Base-by-base conservation (phyloP, 2,888 invertebrate species). In the Ornithoptera alexandrae region DNA sequence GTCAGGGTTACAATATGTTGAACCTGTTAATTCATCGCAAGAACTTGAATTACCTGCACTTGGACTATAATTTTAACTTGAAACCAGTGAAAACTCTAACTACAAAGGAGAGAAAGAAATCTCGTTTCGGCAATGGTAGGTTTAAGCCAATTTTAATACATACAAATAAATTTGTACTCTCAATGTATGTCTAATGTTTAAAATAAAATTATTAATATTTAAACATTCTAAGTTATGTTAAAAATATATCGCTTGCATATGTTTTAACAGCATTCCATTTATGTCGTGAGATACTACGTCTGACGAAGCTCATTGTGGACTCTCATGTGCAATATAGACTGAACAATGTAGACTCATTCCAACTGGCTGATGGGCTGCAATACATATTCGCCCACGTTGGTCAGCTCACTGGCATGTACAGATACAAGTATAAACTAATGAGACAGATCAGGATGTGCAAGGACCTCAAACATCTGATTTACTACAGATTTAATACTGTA, bases 331-430 rank as follows among this genome's bases (percentile, higher is more conserved):
- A 99, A 86, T 99, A 99, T 87, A 95, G 99, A 20, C 93, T 99
- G 73, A 99, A 99, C 91, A 99, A 99, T 83, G 99, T 99, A 12
- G 99, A 99, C 87, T 99, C 99, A 1, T 99, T 99, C 90, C 98
- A 99, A 94, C 92, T 99, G 76, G 96, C 99, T 8, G 99, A 99
- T 86, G 99, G 99, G 15, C 91, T 99, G 57, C 99, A 99, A 88
- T 99, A 99, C 87, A 98, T 99, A 73, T 99, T 99, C 87, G 98
- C 99, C 0, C 99, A 99, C 83, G 99, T 99, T 12, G 99, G 99
- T 0, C 99, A 99, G 86, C 93, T 99, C 71, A 99, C 99, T 0
- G 99, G 99, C 85, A 99, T 99, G 99, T 99, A 99, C 93, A 94
- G 99, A 42, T 99, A 99, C 93, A 98, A 98, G 83, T 99, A 99